Conservation (phyloP, 1,140 invertebrate genomes). For the Drosophila ficusphila region DNA sequence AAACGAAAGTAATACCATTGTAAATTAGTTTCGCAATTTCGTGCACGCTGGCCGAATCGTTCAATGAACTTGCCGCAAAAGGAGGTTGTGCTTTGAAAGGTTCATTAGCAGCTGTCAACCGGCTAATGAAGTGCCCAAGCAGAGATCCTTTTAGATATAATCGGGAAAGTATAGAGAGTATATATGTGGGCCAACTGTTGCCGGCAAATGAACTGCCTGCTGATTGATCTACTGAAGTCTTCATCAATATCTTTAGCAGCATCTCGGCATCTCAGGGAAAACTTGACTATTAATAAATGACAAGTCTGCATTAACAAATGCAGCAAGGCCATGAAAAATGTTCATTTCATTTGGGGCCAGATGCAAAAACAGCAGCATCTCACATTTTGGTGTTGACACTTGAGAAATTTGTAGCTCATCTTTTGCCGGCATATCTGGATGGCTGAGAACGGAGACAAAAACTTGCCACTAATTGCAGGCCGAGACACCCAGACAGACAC, state of each 20-base stretch:
- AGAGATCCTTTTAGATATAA: constrained; percentile 49
- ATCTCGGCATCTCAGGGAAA: constrained; percentile 30
- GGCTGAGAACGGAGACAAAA: constrained; percentile 58
- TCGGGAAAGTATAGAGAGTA: constrained; percentile 9
- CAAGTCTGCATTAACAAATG: constrained; percentile 68
- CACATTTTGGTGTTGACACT: constrained; percentile 78
- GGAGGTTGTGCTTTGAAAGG: constrained; percentile 22
- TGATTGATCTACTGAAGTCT: constrained; percentile 64
- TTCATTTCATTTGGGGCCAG: constrained; percentile 60
- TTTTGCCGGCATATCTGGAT: constrained; percentile 77
- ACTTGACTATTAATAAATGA: constrained; percentile 74
- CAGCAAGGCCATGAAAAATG: constrained; percentile 70
- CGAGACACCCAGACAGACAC: constrained; percentile 34
- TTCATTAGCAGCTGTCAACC: constrained; percentile 74
- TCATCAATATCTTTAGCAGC: constrained; percentile 51
- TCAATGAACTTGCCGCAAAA: constrained; percentile 63
- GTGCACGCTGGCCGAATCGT: constrained; percentile 55
- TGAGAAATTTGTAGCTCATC: constrained; percentile 84
- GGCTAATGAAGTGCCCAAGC: constrained; percentile 55
- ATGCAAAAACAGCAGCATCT: constrained; percentile 56
- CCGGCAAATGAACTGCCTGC: constrained; percentile 42
- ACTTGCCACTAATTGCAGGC: constrained; percentile 74
- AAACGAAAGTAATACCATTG: constrained; percentile 69
- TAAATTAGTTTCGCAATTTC: constrained; percentile 76
- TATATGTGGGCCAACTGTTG: constrained; percentile 70